Conservation (phyloP, 2,113 vertebrate species). For the Pyxicephalus adspersus region DNA sequence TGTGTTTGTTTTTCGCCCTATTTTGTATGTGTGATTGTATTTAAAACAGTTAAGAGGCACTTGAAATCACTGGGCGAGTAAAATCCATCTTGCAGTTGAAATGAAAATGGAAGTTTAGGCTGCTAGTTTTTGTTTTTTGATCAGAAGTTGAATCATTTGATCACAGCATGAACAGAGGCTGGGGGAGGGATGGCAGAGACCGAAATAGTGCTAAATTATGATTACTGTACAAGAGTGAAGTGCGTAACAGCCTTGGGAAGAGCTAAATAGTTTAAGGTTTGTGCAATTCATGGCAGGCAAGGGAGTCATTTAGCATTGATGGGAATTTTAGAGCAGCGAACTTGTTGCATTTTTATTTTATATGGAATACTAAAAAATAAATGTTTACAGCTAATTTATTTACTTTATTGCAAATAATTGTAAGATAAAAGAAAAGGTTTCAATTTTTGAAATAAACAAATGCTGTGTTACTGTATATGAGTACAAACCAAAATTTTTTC, state of each 20-base stretch:
- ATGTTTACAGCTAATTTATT: too few species aligned
- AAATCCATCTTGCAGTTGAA: constrained; percentile 38
- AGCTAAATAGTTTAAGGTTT: not conserved
- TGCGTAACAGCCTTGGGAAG: not conserved
- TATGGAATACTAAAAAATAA: not conserved
- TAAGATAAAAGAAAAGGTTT: too few species aligned
- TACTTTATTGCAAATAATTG: too few species aligned
- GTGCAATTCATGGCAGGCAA: not conserved
- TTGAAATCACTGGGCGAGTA: constrained; percentile 18
- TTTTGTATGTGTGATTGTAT: constrained; percentile 31
- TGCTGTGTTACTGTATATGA: too few species aligned
- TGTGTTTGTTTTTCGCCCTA: constrained; percentile 24
- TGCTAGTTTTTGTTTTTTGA: constrained; percentile 16
- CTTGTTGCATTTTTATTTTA: constrained; percentile 3
- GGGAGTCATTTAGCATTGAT: not conserved
- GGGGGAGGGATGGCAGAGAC: not conserved
- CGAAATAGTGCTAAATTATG: constrained; percentile 25
- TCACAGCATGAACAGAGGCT: constrained; percentile 13
- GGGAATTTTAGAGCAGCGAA: not conserved
- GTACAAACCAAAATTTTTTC: too few species aligned
- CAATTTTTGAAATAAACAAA: too few species aligned
- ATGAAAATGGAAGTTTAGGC: constrained; percentile 40
- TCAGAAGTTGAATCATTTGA: constrained; percentile 41
- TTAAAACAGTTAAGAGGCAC: constrained; percentile 25
- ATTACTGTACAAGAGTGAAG: not conserved